Base-by-base conservation (phyloP, 1,140 invertebrate species). In the Drosophila rhopaloa region DNA sequence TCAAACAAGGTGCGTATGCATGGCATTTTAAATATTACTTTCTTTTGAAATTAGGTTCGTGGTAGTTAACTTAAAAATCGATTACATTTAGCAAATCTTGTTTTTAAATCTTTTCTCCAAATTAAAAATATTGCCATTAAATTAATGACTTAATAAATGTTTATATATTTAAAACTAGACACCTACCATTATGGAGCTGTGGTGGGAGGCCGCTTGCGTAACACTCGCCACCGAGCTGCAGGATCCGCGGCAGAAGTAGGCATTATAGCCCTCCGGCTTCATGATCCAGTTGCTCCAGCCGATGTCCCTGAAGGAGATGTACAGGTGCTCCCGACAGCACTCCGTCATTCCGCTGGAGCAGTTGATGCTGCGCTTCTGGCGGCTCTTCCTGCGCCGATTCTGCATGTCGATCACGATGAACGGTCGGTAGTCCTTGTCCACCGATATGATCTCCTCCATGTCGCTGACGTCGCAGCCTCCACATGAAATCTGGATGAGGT, bases 271-370 rank as follows among this genome's bases (percentile, higher is more conserved):
- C 10, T 93, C 93, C 0, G 97, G 97, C 48, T 95, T 94, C 16
- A 98, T 94, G 55, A 98, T 97, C 96, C 97, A 97, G 91, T 97
- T 95, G 75, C 95, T 95, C 97, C 97, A 98, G 44, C 97, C 97
- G 43, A 98, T 95, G 29, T 97, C 96, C 24, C 94, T 94, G 88
- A 98, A 98, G 66, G 95, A 96, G 13, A 98, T 95, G 79, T 96
- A 96, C 0, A 98, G 93, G 11, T 95, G 95, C 85, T 97, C 97
- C 32, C 97, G 93, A 81, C 97, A 98, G 90, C 97, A 98, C 77
- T 97, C 96, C 43, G 94, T 95, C 76, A 95, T 94, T 13, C 94
- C 95, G 8, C 94, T 93, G 0, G 93, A 92, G 81, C 96, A 97
- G 79, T 96, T 96, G 4, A 95, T 93, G 47, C 95, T 94, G 11